Percentiles rank a stretch among this genome's conserved stretches.
These are phyloP conservation scores for Spondyliosoma cantharus DNA, from an alignment of 2,797 vertebrate genomes.

Conservation along the genomic window DNA sequence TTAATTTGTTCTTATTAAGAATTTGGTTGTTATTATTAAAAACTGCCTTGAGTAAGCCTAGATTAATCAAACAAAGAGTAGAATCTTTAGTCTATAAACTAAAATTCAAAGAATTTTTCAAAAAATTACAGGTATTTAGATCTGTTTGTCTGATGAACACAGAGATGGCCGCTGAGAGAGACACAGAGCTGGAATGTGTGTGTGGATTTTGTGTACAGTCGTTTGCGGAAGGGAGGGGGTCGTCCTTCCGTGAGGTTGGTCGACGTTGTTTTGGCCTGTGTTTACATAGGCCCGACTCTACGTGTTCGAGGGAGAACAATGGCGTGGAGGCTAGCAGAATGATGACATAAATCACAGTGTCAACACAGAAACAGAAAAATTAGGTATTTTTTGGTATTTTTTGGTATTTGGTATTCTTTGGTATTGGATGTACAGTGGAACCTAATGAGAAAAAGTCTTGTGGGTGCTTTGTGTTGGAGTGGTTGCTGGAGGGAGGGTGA, in stretches of 20 bases:
- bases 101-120: background rate
- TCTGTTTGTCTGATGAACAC: constrained; percentile 18
- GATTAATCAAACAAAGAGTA: background rate
- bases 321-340: constrained; percentile 52
- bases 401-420: too few relatives aligned
- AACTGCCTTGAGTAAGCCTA: background rate
- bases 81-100: background rate
- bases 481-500: constrained; percentile 15
- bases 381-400: too few relatives aligned
- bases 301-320: constrained; percentile 73
- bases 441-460: background rate
- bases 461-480: constrained; percentile 9
- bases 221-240: constrained; percentile 77
- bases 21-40: background rate
- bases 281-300: constrained; percentile 62
- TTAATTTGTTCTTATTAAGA: background rate
- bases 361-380: constrained; percentile 1
- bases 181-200: constrained; percentile 57
- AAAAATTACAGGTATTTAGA: background rate
- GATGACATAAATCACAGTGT: constrained; percentile 37
- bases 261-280: constrained; percentile 64
- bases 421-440: background rate
- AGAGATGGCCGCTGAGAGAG: constrained; percentile 43
- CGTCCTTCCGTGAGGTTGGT: constrained; percentile 62
- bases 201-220: constrained; percentile 52